Percentiles rank a stretch among this genome's conserved stretches.
phyloP scores from a whole-genome alignment of 2,113 vertebrate genomes.

The Chaetura pelagica region DNA sequence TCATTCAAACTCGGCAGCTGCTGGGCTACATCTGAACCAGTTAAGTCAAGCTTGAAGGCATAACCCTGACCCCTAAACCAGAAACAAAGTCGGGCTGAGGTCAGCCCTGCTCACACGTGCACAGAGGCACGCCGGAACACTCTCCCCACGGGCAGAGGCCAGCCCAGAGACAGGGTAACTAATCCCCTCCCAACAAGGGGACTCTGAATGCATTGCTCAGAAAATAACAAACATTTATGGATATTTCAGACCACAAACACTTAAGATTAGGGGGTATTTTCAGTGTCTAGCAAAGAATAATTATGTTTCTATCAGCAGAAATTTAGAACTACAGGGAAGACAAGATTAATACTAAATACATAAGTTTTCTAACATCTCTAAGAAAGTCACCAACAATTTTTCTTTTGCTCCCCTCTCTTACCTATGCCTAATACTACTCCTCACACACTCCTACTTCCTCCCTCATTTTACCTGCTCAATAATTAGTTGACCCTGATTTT shows the following conservation, averaged over 20 bases:
- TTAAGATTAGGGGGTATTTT: background rate
- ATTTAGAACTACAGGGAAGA: background rate
- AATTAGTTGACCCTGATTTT: background rate
- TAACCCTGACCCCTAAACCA: conserved; percentile 27
- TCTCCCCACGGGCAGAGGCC: background rate
- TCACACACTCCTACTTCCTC: background rate
- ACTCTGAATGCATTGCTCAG: fast-evolving
- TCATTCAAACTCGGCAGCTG: conserved; percentile 59
- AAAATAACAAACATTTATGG: background rate
- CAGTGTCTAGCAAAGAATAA: background rate
- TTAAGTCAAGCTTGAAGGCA: conserved; percentile 54
- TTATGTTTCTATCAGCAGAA: background rate
- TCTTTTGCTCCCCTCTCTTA: background rate
- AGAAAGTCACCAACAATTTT: background rate
- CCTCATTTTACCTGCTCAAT: background rate
- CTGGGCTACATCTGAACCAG: conserved; percentile 36
- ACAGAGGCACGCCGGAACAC: background rate
- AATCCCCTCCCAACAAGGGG: background rate
- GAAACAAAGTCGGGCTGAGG: conserved; percentile 27
- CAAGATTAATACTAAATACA: background rate
- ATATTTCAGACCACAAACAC: background rate
- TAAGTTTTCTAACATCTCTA: background rate
- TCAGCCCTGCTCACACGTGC: background rate
- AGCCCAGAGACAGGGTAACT: background rate
- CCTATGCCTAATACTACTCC: background rate